These are phyloP conservation scores for Rutilus rutilus DNA, from an alignment of 2,113 vertebrate genomes.

Conservation along the genomic window DNA sequence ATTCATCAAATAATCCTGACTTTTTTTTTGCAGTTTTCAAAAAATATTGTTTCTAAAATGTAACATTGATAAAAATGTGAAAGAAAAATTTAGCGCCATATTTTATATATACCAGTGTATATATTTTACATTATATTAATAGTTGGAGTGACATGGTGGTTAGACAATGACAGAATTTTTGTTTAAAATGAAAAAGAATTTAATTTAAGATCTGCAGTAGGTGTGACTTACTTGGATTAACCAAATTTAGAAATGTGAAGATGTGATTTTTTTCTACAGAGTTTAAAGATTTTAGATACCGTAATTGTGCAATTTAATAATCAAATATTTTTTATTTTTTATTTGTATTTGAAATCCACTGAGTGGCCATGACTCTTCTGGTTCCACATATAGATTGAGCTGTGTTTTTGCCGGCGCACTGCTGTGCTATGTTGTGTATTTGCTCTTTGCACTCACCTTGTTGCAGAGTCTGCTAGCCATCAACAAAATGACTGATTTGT, in stretches of 20 bases:
- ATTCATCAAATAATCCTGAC: too few species aligned
- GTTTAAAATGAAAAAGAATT: neutral
- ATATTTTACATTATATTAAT: too few species aligned
- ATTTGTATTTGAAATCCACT: neutral
- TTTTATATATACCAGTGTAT: too few species aligned
- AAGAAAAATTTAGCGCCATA: too few species aligned
- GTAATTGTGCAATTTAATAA: neutral
- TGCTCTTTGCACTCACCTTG: constrained; percentile 34
- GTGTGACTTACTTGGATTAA: neutral
- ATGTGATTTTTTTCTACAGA: neutral
- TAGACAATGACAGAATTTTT: neutral
- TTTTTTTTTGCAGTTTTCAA: too few species aligned
- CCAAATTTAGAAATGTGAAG: neutral
- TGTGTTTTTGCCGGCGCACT: neutral
- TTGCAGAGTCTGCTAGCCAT: constrained; percentile 3
- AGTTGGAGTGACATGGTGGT: neutral
- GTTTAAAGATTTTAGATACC: neutral
- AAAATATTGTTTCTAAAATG: too few species aligned
- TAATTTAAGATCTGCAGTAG: too few species aligned
- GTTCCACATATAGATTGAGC: neutral
- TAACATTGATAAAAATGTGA: too few species aligned
- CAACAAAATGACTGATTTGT: constrained; percentile 44
- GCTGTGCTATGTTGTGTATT: neutral
- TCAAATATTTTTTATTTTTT: neutral
- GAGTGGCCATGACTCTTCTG: neutral